Conservation (phyloP, 2,797 vertebrate genomes). For the Cossypha heuglini region DNA sequence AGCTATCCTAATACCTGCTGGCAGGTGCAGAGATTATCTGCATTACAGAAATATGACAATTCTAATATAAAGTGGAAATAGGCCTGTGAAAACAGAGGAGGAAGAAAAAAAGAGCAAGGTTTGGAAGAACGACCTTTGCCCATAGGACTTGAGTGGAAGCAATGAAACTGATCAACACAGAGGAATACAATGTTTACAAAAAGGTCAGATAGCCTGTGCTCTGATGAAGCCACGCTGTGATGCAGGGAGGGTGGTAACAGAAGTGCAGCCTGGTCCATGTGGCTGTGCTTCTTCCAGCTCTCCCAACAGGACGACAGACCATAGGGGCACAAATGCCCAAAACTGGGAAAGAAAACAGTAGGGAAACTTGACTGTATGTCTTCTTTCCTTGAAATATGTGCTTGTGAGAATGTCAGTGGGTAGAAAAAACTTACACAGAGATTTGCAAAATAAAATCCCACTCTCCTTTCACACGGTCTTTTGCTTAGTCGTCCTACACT, state of each 20-base stretch:
- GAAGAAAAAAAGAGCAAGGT: background rate
- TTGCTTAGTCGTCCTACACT: background rate
- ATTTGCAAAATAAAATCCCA: background rate
- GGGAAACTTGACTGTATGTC: background rate
- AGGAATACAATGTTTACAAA: background rate
- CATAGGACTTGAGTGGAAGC: background rate
- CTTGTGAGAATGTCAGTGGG: background rate
- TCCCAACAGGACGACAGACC: background rate
- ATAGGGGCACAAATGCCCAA: background rate
- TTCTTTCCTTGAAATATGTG: background rate
- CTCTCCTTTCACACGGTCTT: background rate
- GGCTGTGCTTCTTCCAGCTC: background rate
- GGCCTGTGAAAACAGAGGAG: background rate
- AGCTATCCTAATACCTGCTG: background rate
- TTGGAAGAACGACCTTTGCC: background rate
- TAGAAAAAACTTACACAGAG: background rate
- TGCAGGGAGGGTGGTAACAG: background rate
- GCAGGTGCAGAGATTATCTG: background rate
- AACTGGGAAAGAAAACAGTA: background rate
- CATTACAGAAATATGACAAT: background rate
- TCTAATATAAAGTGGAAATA: background rate
- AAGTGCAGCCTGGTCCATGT: background rate
- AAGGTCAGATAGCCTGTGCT: background rate
- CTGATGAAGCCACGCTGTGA: accelerated
- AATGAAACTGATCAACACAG: background rate